A percentile compares a stretch with the other conserved stretches of the same genome.
Evolutionary conservation across 2,888 invertebrate genomes (phyloP).

Genomic region (Azorinus chamasolen): DNA sequence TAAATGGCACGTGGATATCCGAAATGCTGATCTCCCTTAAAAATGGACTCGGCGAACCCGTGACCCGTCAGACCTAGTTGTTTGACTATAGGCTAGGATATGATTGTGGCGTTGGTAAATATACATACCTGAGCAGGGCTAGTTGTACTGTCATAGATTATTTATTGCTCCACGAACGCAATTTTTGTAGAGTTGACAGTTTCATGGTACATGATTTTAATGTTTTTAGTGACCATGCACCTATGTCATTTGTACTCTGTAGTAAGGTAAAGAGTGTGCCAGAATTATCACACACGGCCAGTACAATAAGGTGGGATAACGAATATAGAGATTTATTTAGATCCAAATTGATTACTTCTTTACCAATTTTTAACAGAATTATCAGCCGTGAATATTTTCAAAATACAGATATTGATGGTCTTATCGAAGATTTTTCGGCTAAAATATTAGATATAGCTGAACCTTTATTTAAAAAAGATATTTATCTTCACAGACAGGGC

Average conservation of each 20-base stretch:
- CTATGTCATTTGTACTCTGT: constrained; percentile 2
- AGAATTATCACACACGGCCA: background rate
- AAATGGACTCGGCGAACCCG: too few relatives aligned
- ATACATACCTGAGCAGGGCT: background rate
- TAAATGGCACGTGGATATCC: too few relatives aligned
- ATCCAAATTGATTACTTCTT: constrained; percentile 1
- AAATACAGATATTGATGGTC: too few relatives aligned
- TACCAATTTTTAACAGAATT: constrained; percentile 5
- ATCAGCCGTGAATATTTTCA: too few relatives aligned
- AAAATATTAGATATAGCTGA: too few relatives aligned
- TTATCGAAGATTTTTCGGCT: too few relatives aligned
- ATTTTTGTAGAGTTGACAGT: background rate
- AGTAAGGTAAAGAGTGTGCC: background rate
- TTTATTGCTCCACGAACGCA: background rate
- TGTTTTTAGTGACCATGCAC: constrained; percentile 14
- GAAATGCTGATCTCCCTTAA: too few relatives aligned
- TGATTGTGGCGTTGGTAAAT: background rate
- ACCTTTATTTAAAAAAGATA: too few relatives aligned
- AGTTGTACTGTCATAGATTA: constrained; percentile 9
- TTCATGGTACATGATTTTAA: constrained; percentile 12
- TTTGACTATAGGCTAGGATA: too few relatives aligned
- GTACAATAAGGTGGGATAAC: background rate
- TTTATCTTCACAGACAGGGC: too few relatives aligned
- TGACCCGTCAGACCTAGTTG: too few relatives aligned
- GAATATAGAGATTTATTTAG: constrained; percentile 1